Evolutionary conservation across 2,888 invertebrate genomes (phyloP).

Genomic region (Endotricha flammealis): DNA sequence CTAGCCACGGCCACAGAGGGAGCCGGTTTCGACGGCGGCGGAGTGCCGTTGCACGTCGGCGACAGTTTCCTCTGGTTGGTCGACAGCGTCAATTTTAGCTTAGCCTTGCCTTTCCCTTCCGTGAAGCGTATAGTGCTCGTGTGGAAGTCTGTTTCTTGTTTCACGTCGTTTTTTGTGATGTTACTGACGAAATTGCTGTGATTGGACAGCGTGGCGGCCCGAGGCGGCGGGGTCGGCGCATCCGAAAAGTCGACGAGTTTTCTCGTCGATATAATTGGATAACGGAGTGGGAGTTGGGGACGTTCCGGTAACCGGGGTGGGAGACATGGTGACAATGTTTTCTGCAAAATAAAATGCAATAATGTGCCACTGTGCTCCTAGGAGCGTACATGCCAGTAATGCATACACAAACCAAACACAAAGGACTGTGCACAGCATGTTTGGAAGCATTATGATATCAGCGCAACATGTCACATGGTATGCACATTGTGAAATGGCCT

Average conservation of each 20-base stretch:
- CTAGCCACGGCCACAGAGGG: conserved; percentile 25
- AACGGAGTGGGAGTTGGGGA: conserved; percentile 61
- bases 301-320: conserved; percentile 71
- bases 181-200: conserved; percentile 62
- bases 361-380: conserved; percentile 68
- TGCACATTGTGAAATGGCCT: background rate
- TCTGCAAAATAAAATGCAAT: conserved; percentile 71
- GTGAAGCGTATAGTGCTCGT: conserved; percentile 71
- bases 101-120: conserved; percentile 58
- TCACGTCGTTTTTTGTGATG: conserved; percentile 56
- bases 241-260: conserved; percentile 65
- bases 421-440: conserved; percentile 18
- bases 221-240: conserved; percentile 63
- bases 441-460: conserved; percentile 15
- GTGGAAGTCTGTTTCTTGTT: conserved; percentile 47
- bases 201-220: conserved; percentile 38
- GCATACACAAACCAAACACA: conserved; percentile 37
- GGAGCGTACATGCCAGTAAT: conserved; percentile 50
- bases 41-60: conserved; percentile 36
- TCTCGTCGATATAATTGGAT: conserved; percentile 67
- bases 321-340: conserved; percentile 63
- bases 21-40: conserved; percentile 29
- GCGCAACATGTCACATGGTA: conserved; percentile 12
- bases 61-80: conserved; percentile 49
- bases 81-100: conserved; percentile 59